Conservation (phyloP, 2,888 invertebrate species). For the Euzetes globulus region DNA sequence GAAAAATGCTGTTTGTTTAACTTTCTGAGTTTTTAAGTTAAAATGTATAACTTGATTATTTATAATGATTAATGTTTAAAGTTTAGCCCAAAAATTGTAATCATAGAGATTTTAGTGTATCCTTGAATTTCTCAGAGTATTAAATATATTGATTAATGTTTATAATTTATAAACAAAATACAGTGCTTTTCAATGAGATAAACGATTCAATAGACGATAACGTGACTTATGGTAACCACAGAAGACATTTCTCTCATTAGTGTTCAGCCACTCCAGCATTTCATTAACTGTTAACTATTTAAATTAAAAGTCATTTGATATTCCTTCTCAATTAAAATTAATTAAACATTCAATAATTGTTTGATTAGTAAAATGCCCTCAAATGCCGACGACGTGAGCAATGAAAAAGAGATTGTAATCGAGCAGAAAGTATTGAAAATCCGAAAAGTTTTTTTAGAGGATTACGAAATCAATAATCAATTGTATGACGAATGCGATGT, state of each 20-base stretch:
- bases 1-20: too few relatives aligned
- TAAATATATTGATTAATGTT: background rate
- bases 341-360: background rate
- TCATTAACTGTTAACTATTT: background rate
- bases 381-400: background rate
- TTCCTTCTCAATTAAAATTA: background rate
- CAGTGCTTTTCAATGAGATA: background rate
- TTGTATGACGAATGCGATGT: constrained; percentile 26
- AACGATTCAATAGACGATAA: background rate
- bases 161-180: constrained; percentile 6
- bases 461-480: background rate
- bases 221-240: background rate
- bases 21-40: too few relatives aligned
- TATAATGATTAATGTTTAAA: too few relatives aligned
- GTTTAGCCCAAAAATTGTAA: too few relatives aligned
- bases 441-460: background rate
- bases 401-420: background rate
- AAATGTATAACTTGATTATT: too few relatives aligned
- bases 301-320: background rate
- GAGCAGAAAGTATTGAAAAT: background rate
- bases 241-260: background rate
- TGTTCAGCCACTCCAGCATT: background rate
- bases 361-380: background rate
- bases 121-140: too few relatives aligned
- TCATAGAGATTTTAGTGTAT: too few relatives aligned